phyloP scores from a whole-genome alignment of 1,140 invertebrate species.

The Himalopsyche phryganea region DNA sequence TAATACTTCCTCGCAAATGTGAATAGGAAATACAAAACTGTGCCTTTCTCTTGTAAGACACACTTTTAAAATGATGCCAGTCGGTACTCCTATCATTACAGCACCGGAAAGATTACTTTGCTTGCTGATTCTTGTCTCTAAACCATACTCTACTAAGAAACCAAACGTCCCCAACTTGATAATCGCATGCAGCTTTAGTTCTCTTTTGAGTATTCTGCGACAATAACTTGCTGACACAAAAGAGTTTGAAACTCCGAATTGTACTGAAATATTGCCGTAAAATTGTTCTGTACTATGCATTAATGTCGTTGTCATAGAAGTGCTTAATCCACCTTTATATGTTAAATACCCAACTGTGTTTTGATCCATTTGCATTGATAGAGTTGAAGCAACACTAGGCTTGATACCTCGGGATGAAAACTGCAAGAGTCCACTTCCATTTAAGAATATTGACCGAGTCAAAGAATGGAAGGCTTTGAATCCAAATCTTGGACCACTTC shows the following conservation, averaged over 20 bases:
- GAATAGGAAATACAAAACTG: slow-evolving; percentile 83
- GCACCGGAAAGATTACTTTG: slow-evolving; percentile 81
- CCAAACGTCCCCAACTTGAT: slow-evolving; percentile 90
- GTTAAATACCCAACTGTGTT: slow-evolving; percentile 83
- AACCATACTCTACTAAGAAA: slow-evolving; percentile 80
- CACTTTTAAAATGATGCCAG: slow-evolving; percentile 31
- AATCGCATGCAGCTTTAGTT: slow-evolving; percentile 69
- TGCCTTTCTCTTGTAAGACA: slow-evolving; percentile 84
- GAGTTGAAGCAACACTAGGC: slow-evolving; percentile 68
- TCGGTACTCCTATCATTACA: slow-evolving; percentile 49
- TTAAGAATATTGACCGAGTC: slow-evolving; percentile 66
- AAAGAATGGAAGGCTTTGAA: slow-evolving; percentile 71
- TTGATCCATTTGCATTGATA: slow-evolving; percentile 76
- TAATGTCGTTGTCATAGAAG: slow-evolving; percentile 75
- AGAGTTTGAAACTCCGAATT: too few species aligned
- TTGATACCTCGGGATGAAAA: slow-evolving; percentile 66
- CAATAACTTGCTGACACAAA: too few species aligned
- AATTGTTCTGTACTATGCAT: slow-evolving; percentile 65
- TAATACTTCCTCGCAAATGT: slow-evolving; percentile 83
- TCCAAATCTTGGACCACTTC: slow-evolving; percentile 69
- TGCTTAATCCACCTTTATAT: slow-evolving; percentile 67
- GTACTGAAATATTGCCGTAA: too few species aligned
- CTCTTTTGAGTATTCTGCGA: slow-evolving; percentile 47
- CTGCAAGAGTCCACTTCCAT: slow-evolving; percentile 65
- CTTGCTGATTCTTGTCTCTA: slow-evolving; percentile 87